phyloP scores from a whole-genome alignment of 2,888 invertebrate species.

The Tethea ocularis region DNA sequence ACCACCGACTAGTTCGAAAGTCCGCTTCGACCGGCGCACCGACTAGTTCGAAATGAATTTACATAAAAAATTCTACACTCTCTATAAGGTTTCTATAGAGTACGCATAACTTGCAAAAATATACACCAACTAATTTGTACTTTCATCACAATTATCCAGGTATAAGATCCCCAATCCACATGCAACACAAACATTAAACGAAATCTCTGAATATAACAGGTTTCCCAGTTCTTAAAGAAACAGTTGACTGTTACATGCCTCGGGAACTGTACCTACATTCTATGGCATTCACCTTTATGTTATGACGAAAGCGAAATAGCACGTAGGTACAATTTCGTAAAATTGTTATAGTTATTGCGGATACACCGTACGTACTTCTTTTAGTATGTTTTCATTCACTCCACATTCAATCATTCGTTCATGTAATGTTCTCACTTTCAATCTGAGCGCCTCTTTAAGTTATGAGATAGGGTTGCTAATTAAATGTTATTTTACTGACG shows the following conservation, averaged over 20 bases:
- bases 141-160: background rate
- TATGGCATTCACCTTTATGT: conserved; percentile 37
- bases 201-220: background rate
- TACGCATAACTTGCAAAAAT: background rate
- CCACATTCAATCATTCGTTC: conserved; percentile 2
- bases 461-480: background rate
- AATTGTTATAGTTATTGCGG: conserved; percentile 8
- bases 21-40: too few relatives aligned
- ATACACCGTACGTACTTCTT: background rate
- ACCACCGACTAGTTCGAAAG: too few relatives aligned
- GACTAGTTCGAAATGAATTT: too few relatives aligned
- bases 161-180: too few relatives aligned
- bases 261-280: conserved; percentile 4
- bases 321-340: conserved; percentile 17
- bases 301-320: conserved; percentile 33
- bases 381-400: conserved; percentile 3
- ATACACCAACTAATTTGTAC: background rate
- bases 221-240: background rate
- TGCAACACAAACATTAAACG: background rate
- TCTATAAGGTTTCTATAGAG: too few relatives aligned
- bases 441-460: background rate
- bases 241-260: background rate
- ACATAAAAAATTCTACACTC: too few relatives aligned
- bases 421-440: background rate
- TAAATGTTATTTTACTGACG: too few relatives aligned